A percentile compares a stretch with the other conserved stretches of the same genome.
phyloP scores from a whole-genome alignment of 1,140 invertebrate species.

The Trichonephila clavipes region DNA sequence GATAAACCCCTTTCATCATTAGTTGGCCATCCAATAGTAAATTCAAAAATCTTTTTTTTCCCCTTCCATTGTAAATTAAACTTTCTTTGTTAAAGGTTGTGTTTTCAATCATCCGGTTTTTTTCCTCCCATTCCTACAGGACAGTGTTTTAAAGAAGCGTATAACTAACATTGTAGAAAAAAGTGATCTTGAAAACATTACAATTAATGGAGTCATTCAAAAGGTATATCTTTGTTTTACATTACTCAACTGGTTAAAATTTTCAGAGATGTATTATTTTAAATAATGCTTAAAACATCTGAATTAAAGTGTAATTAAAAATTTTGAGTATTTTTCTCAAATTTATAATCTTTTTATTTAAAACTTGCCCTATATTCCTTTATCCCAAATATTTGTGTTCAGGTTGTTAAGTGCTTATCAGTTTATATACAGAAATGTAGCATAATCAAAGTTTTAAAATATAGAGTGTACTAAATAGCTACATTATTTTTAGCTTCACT shows the following conservation, averaged over 20 bases:
- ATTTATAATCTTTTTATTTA: no score
- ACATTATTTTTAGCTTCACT: no score
- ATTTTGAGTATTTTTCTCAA: no score
- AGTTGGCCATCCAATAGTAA: constrained; percentile 70
- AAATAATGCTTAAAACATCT: not conserved
- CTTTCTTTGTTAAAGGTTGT: not conserved
- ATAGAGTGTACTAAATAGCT: no score
- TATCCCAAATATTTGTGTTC: no score
- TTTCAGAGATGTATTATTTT: not conserved
- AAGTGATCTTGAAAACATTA: constrained; percentile 66
- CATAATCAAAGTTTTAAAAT: no score
- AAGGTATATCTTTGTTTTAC: constrained; percentile 46
- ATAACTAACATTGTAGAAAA: constrained; percentile 63
- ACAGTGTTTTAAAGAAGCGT: constrained; percentile 66
- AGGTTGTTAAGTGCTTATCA: no score
- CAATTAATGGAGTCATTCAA: constrained; percentile 73
- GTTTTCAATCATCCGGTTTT: not conserved
- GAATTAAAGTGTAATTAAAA: no score
- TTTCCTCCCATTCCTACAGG: constrained; percentile 40
- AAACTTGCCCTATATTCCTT: no score
- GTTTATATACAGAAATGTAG: no score
- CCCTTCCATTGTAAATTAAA: not conserved
- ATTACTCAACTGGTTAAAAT: not conserved
- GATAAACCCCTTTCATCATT: constrained; percentile 70
- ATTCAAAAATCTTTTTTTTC: not conserved